Percentiles rank a stretch among this genome's conserved stretches.
Evolutionary conservation across 1,140 invertebrate species (phyloP).

Genomic region (Papilio helenus): DNA sequence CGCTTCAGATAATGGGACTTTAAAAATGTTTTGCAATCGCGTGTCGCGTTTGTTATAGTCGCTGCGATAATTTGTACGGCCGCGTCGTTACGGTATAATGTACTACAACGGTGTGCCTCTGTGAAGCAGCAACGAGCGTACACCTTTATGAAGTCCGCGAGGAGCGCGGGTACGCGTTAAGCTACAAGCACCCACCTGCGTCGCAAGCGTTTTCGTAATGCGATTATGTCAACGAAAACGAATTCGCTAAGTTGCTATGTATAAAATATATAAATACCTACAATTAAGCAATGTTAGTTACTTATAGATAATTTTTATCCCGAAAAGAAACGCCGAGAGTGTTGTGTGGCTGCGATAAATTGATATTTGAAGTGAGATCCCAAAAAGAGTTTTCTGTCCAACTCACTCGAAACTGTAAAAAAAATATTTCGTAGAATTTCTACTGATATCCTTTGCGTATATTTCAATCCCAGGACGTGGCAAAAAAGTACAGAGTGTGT

Average conservation of each 20-base stretch:
- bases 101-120: slow-evolving; percentile 56
- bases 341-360: not conserved
- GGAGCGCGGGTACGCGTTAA: not conserved
- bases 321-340: not conserved
- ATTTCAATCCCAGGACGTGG: not conserved
- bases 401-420: not conserved
- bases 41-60: slow-evolving; percentile 57
- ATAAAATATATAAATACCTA: not conserved
- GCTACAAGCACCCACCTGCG: not conserved
- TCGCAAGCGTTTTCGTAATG: not conserved
- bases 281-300: not conserved
- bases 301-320: not conserved
- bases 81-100: slow-evolving; percentile 53
- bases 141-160: slow-evolving; percentile 45
- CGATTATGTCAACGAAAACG: not conserved
- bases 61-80: slow-evolving; percentile 61
- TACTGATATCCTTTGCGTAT: not conserved
- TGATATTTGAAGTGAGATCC: not conserved
- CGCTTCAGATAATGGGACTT: slow-evolving; percentile 67
- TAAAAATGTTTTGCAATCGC: slow-evolving; percentile 68
- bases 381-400: not conserved
- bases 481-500: not conserved
- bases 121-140: slow-evolving; percentile 54
- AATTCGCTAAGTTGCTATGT: not conserved
- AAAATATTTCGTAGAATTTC: slow-evolving; percentile 6